phyloP scores from a whole-genome alignment of 2,797 vertebrate genomes.

The Prionace glauca region DNA sequence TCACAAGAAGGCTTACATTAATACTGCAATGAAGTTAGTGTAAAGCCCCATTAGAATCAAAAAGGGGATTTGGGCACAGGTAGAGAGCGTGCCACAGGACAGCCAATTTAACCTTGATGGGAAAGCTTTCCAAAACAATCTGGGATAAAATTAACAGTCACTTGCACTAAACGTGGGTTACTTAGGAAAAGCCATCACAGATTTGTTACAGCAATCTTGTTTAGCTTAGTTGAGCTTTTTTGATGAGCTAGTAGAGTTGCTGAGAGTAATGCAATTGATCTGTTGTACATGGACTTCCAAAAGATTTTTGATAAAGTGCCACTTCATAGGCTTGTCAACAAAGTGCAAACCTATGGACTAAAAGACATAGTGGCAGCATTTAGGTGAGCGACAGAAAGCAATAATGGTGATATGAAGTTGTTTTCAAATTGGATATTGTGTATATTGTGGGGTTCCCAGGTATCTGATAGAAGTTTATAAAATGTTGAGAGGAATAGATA shows the following conservation, averaged over 20 bases:
- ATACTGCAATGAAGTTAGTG: too few relatives aligned
- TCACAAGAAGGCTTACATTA: too few relatives aligned
- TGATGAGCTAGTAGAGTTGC: not conserved
- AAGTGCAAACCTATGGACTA: not conserved
- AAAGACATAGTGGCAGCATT: not conserved
- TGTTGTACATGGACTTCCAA: not conserved
- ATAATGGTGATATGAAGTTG: not conserved
- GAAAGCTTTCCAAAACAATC: not conserved
- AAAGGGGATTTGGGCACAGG: not conserved
- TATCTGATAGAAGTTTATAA: too few relatives aligned
- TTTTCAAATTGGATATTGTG: not conserved
- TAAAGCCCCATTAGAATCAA: not conserved
- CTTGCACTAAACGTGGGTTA: not conserved
- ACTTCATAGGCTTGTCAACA: not conserved
- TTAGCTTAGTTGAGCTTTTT: not conserved
- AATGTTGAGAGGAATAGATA: too few relatives aligned
- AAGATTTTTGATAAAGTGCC: not conserved
- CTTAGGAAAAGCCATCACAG: not conserved
- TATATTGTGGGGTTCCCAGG: not conserved
- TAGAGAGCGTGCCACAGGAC: too few relatives aligned
- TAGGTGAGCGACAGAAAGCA: not conserved
- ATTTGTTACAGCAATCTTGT: not conserved
- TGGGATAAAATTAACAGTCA: not conserved
- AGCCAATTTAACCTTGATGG: not conserved
- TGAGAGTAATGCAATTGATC: not conserved